phyloP scores from a whole-genome alignment of 2,888 invertebrate species.

The Mimas tiliae region DNA sequence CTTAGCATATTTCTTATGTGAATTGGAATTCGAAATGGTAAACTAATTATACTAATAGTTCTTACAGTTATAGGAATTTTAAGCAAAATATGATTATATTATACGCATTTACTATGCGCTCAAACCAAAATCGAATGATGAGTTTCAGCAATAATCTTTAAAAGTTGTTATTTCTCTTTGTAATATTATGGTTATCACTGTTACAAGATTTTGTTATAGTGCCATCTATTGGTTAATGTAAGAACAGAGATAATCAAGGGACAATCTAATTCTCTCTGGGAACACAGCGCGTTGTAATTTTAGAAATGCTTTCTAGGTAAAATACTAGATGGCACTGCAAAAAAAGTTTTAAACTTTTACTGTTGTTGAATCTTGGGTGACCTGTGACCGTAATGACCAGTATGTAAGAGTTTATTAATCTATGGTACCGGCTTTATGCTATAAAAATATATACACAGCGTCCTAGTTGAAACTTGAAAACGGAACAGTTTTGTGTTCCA shows the following conservation, averaged over 20 bases:
- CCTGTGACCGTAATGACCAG: no score
- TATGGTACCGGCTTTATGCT: no score
- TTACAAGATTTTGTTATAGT: not conserved
- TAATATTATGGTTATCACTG: no score
- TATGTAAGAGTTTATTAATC: no score
- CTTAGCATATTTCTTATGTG: conserved; percentile 38
- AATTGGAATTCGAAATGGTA: conserved; percentile 27
- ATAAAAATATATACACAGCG: no score
- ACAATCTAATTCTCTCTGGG: no score
- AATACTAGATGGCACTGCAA: not conserved
- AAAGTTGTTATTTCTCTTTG: not conserved
- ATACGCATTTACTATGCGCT: no score
- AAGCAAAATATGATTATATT: conserved; percentile 33
- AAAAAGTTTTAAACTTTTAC: no score
- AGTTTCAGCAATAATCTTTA: not conserved
- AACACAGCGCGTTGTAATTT: not conserved
- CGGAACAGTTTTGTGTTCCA: no score
- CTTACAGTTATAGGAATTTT: conserved; percentile 38
- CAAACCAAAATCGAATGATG: not conserved
- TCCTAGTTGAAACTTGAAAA: no score
- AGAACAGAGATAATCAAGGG: not conserved
- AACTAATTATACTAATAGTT: conserved; percentile 41
- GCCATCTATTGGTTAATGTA: not conserved
- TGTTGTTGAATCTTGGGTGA: no score
- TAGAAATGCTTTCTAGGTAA: not conserved